Conservation (phyloP, 2,888 invertebrate genomes). For the Resseliella maxima region DNA sequence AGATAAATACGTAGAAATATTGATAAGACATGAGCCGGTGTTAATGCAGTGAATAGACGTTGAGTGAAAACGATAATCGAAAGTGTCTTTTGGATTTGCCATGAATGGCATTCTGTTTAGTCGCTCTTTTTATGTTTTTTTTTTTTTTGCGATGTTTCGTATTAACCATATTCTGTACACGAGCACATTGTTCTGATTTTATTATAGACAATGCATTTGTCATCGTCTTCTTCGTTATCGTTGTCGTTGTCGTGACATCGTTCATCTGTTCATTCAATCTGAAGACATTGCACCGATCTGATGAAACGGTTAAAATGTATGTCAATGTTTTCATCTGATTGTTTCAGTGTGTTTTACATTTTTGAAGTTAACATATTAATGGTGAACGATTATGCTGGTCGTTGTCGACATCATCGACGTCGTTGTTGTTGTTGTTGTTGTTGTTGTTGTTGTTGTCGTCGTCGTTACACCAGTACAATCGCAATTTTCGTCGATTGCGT, state of each 20-base stretch:
- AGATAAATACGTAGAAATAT: too few species aligned
- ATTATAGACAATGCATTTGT: not conserved
- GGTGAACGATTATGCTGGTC: not conserved
- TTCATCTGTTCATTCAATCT: not conserved
- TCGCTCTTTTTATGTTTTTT: too few species aligned
- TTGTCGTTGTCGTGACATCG: not conserved
- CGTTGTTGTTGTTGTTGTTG: not conserved
- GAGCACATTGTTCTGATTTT: too few species aligned
- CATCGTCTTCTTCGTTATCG: not conserved
- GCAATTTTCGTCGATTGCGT: not conserved
- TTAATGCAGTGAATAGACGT: too few species aligned
- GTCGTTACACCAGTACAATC: not conserved
- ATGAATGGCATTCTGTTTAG: too few species aligned
- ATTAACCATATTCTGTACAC: too few species aligned
- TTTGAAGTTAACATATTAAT: not conserved
- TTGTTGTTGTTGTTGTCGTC: not conserved
- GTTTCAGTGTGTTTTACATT: not conserved
- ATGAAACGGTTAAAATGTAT: constrained; percentile 54
- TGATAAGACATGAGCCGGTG: too few species aligned
- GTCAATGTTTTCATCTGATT: constrained; percentile 49
- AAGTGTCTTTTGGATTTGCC: too few species aligned
- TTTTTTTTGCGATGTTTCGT: too few species aligned
- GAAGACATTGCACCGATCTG: not conserved
- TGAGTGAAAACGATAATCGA: too few species aligned
- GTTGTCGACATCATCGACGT: not conserved